A percentile compares a stretch with the other conserved stretches of the same genome.
phyloP scores from a whole-genome alignment of 2,888 invertebrate genomes.

The Hemicrepidius hirtus region DNA sequence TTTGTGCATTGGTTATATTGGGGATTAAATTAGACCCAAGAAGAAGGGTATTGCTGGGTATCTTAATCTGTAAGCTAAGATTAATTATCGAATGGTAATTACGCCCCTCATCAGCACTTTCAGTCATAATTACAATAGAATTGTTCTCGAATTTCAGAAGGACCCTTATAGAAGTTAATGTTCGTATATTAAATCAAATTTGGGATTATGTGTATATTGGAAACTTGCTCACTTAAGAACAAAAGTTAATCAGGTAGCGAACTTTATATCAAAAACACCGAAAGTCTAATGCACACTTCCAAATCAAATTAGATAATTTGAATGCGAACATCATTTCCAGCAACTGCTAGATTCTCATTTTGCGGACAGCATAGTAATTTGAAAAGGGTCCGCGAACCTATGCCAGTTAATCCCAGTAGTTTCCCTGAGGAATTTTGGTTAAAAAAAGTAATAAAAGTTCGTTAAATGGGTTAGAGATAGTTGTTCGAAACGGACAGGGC shows the following conservation, averaged over 20 bases:
- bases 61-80: too few relatives aligned
- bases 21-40: too few relatives aligned
- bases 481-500: not conserved
- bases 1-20: too few relatives aligned
- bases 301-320: conserved; percentile 22
- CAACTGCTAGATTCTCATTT: conserved; percentile 11
- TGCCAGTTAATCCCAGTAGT: conserved; percentile 12
- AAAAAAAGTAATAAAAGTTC: conserved; percentile 19
- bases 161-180: too few relatives aligned
- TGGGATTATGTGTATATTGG: too few relatives aligned
- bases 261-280: not conserved
- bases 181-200: not conserved
- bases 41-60: too few relatives aligned
- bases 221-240: not conserved
- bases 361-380: conserved; percentile 24
- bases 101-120: too few relatives aligned
- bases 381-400: conserved; percentile 7
- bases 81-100: too few relatives aligned
- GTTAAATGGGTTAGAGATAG: conserved; percentile 6
- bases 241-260: not conserved
- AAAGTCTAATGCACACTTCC: not conserved
- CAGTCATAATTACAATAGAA: too few relatives aligned
- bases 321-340: conserved; percentile 15
- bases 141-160: too few relatives aligned
- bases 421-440: conserved; percentile 2